Base-by-base conservation (phyloP, 37 sponge, comb jelly and placozoan species). In the Spongilla lacustris region DNA sequence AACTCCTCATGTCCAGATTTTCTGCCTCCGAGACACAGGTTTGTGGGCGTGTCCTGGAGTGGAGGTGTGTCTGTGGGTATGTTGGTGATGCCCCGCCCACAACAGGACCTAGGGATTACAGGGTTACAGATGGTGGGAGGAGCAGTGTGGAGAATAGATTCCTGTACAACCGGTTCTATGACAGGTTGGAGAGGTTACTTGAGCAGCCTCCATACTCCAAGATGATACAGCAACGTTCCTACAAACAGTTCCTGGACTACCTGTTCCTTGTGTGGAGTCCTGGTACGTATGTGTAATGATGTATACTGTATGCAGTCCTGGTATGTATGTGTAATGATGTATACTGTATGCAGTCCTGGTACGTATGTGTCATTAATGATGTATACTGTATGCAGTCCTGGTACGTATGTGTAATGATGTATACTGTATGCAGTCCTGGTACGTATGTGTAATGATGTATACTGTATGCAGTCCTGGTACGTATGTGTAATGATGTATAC, bases 1-100 rank as follows among this genome's bases (percentile, higher is more conserved):
- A 96, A 50, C 75, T 96, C 5, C 76, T 91, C 32, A 75, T 76
- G 25, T 87, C 91, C 41, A 75, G 93, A 48, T 86, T 91, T 74
- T 83, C 85, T 4, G 73, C 83, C 28, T 69, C 86, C 21, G 83
- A 88, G 71, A 37, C 69, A 36, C 50, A 69, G 76, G 85, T 85
- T 50, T n/a, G 86, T 73, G 36, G n/a, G 35, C 5, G 1, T 79
- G 46, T 21, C 21, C 41, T 41, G 6, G 41, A 41, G 6, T 80
- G 81, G 23, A 75, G 3, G 27, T 74, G 71, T 46, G 67, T 82
- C 25, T 31, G 68, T 32, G 34, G 3, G 27, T 74, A 50, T 46
- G 67, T 82, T 13, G 31, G 68, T 32, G 34, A 10, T 25, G n/a
- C 66, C 31, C 36, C 28, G 4, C 14, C 9, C 72, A 50, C 82